Base-by-base conservation (phyloP, 1,140 invertebrate genomes). In the Himalopsyche phryganea region DNA sequence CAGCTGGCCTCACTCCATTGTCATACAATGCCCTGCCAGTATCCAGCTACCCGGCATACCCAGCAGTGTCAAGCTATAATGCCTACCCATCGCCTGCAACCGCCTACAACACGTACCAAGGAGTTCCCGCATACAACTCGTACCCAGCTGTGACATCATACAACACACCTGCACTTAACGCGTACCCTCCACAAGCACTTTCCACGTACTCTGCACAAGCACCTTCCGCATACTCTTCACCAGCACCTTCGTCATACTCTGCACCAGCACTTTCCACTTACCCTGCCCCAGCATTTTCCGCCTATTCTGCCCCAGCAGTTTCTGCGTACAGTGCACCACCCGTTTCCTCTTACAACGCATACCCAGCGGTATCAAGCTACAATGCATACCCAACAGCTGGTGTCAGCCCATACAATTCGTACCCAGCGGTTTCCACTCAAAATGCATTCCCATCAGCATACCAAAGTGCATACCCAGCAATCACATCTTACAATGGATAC, bases 11-110 rank as follows among this genome's bases (percentile, higher is more conserved):
- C 68, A 76, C 75, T 32, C 63, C 66, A 41, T 63, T 76, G 49
- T 61, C 67, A 15, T 65, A 67, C 54, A 62, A 56, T 55, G 55
- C 66, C 20, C 63, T 67, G 18, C 74, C 75, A 60, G n/a, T n/a
- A n/a, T n/a, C n/a, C n/a, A 80, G 80, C 63, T 73, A 69, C 63
- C 76, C 78, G 44, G 72, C 65, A 64, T 49, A 69, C 70, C 46
- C 71, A 65, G 41, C 68, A 20, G 61, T 50, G 64, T 55, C 65
- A 76, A 45, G 23, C 44, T 60, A 60, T 17, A 6, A 2, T 7
- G 61, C 46, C 13, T 51, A 58, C 44, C 36, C 49, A 2, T 28
- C 23, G 9, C 28, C 28, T n/a, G 35, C 36, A 2, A 10, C 36
- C 6, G 19, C 50, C 14, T 48, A 54, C 46, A 35, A 28, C 17